Evolutionary conservation across 2,113 vertebrate genomes (phyloP).

Genomic region (Toxotes chatareus): DNA sequence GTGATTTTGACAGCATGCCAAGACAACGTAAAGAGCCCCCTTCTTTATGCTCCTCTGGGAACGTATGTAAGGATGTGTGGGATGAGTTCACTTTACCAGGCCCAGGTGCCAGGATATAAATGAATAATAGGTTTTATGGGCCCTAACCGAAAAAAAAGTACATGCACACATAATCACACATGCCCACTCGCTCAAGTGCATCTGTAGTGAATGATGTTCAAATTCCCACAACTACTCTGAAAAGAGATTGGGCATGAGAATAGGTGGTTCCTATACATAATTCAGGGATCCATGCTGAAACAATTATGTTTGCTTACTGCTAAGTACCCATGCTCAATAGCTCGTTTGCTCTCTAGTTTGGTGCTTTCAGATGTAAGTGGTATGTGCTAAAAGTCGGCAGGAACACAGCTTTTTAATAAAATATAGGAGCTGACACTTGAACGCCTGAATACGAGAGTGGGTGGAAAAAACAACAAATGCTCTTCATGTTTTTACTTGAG

Average conservation of each 20-base stretch:
- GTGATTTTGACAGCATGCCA: constrained; percentile 79
- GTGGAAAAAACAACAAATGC: constrained; percentile 64
- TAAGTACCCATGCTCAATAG: constrained; percentile 77
- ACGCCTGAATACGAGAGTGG: constrained; percentile 63
- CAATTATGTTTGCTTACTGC: constrained; percentile 81
- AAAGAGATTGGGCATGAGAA: constrained; percentile 79
- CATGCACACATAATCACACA: constrained; percentile 73
- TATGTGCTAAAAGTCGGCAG: constrained; percentile 67
- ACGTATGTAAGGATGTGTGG: constrained; percentile 78
- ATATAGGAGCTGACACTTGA: constrained; percentile 69
- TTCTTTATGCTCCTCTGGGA: constrained; percentile 81
- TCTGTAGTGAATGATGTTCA: constrained; percentile 79
- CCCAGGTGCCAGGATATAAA: constrained; percentile 83
- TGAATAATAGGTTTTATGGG: constrained; percentile 82
- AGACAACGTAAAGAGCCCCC: constrained; percentile 79
- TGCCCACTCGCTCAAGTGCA: constrained; percentile 72
- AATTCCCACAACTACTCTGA: constrained; percentile 82
- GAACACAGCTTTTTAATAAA: constrained; percentile 77
- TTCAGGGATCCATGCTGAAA: constrained; percentile 80
- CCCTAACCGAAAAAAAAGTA: constrained; percentile 60
- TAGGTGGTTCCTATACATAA: constrained; percentile 82
- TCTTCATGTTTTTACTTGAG: constrained; percentile 66
- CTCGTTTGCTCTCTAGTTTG: constrained; percentile 67
- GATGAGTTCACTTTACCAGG: constrained; percentile 82
- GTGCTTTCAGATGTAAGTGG: constrained; percentile 75